Evolutionary conservation across 2,113 vertebrate genomes (phyloP).

Genomic region (Apodemus speciosus): DNA sequence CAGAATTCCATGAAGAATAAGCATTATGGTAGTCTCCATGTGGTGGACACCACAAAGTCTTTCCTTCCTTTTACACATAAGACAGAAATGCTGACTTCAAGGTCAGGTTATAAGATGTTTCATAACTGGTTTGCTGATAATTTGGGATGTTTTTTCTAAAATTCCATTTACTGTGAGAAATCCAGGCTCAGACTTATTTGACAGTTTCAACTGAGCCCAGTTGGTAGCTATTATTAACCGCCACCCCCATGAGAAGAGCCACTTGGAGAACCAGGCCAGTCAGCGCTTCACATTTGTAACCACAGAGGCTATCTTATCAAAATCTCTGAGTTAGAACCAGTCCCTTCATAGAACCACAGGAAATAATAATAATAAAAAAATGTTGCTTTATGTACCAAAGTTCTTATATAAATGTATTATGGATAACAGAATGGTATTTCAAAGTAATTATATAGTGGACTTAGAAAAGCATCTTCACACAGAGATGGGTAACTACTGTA

Average conservation of each 20-base stretch:
- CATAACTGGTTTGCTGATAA: not conserved
- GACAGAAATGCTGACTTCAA: not conserved
- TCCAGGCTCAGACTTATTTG: not conserved
- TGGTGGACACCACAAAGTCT: not conserved
- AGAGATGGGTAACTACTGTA: not conserved
- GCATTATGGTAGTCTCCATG: not conserved
- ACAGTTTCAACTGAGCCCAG: not conserved
- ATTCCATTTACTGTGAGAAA: constrained; percentile 18
- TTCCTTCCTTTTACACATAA: not conserved
- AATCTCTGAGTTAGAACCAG: not conserved
- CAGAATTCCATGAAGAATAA: not conserved
- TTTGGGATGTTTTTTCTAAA: not conserved
- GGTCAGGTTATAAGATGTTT: not conserved
- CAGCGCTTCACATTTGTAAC: not conserved
- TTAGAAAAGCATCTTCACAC: not conserved
- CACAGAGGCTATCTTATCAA: not conserved
- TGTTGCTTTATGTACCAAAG: not conserved
- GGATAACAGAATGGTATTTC: not conserved
- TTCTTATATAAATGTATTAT: not conserved
- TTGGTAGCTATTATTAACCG: not conserved
- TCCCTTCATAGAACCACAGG: not conserved
- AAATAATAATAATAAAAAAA: not conserved
- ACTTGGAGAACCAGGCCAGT: not conserved
- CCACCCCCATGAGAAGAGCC: not conserved
- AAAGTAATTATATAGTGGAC: not conserved